These are phyloP conservation scores for Diplazon laetatorius DNA, from an alignment of 2,888 invertebrate species.

Conservation along the genomic window DNA sequence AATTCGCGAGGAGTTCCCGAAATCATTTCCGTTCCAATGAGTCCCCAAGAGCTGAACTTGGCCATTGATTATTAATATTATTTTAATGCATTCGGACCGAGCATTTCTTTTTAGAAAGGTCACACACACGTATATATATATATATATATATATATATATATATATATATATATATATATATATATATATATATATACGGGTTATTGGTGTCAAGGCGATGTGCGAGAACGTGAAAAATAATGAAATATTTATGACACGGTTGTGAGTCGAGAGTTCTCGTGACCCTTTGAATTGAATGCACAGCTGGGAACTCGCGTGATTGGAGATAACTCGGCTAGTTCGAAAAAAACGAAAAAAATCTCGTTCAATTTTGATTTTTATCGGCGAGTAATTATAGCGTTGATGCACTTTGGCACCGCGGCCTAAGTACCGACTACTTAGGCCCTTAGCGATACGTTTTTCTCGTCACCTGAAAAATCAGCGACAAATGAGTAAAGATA, in stretches of 20 bases:
- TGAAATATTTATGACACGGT: constrained; percentile 1
- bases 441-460: too few species aligned
- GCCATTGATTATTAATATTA: constrained; percentile 35
- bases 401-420: too few species aligned
- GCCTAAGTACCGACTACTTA: too few species aligned
- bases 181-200: background rate
- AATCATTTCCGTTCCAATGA: constrained; percentile 33
- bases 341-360: too few species aligned
- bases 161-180: too few species aligned
- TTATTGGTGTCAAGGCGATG: background rate
- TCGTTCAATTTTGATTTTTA: too few species aligned
- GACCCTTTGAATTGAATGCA: too few species aligned
- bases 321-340: background rate
- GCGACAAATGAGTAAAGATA: too few species aligned
- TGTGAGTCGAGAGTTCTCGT: background rate
- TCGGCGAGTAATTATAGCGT: too few species aligned
- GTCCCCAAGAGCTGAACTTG: background rate
- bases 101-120: background rate
- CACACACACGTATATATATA: too few species aligned
- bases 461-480: too few species aligned
- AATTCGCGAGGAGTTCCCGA: constrained; percentile 7
- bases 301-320: background rate
- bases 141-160: too few species aligned
- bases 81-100: constrained; percentile 5
- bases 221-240: background rate